A percentile compares a stretch with the other conserved stretches of the same genome.
phyloP scores from a whole-genome alignment of 2,113 vertebrate species.

The Centropristis striata region DNA sequence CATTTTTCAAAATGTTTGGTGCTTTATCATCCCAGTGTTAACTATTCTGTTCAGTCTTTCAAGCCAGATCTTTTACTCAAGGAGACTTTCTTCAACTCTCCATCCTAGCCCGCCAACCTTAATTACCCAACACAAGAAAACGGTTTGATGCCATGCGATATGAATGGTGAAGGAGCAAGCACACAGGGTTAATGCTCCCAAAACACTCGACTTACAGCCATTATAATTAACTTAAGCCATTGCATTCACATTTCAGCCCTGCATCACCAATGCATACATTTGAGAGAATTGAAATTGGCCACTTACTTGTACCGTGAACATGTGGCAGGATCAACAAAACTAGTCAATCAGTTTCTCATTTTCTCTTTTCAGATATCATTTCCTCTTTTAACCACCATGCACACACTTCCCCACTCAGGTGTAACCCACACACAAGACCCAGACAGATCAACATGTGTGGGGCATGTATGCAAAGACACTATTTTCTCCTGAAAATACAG shows the following conservation, averaged over 20 bases:
- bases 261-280: constrained; percentile 1
- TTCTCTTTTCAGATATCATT: neutral
- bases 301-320: constrained; percentile 24
- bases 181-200: neutral
- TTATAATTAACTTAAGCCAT: neutral
- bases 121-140: neutral
- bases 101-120: neutral
- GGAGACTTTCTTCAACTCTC: neutral
- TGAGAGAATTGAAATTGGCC: neutral
- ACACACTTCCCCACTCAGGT: neutral
- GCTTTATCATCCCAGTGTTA: too few relatives aligned
- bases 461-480: neutral
- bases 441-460: neutral
- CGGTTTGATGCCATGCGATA: neutral
- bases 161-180: constrained; percentile 17
- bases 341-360: constrained; percentile 3
- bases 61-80: neutral
- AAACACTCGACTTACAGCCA: neutral
- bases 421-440: neutral
- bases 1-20: neutral
- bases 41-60: neutral
- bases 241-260: neutral
- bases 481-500: constrained; percentile 15
- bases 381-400: too few relatives aligned
- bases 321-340: neutral